Evolutionary conservation across 1,140 invertebrate genomes (phyloP).

Genomic region (Drosophila pruinosa): DNA sequence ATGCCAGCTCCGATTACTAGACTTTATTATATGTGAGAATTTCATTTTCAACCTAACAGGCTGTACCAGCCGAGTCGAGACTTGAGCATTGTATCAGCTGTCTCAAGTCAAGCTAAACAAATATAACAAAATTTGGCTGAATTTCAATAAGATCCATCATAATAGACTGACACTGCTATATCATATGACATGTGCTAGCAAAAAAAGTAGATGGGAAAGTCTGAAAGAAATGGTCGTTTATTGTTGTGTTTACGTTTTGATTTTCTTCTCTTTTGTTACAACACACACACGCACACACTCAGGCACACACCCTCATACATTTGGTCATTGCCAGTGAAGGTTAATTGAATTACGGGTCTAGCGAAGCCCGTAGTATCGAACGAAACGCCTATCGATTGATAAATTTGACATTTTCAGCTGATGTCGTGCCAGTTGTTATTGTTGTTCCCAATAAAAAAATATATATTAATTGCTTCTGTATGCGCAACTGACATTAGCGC

Average conservation of each 20-base stretch:
- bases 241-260: constrained; percentile 63
- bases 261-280: constrained; percentile 22
- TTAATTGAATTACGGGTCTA: constrained; percentile 71
- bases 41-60: too few relatives aligned
- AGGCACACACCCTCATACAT: constrained; percentile 2
- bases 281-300: constrained; percentile 2
- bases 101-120: neutral
- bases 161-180: neutral
- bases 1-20: too few relatives aligned
- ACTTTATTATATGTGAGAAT: too few relatives aligned
- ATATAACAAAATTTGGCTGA: neutral
- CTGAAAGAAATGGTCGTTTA: constrained; percentile 14
- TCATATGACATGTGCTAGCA: neutral
- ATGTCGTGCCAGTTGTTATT: neutral
- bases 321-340: constrained; percentile 56
- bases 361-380: constrained; percentile 37
- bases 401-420: constrained; percentile 6
- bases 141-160: constrained; percentile 16
- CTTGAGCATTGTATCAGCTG: neutral
- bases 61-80: too few relatives aligned
- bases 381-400: constrained; percentile 43
- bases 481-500: constrained; percentile 6
- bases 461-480: constrained; percentile 23
- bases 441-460: neutral
- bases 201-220: constrained; percentile 8